Evolutionary conservation across 2,113 vertebrate genomes (phyloP).

Genomic region (Boulengeromyrus knoepffleri): DNA sequence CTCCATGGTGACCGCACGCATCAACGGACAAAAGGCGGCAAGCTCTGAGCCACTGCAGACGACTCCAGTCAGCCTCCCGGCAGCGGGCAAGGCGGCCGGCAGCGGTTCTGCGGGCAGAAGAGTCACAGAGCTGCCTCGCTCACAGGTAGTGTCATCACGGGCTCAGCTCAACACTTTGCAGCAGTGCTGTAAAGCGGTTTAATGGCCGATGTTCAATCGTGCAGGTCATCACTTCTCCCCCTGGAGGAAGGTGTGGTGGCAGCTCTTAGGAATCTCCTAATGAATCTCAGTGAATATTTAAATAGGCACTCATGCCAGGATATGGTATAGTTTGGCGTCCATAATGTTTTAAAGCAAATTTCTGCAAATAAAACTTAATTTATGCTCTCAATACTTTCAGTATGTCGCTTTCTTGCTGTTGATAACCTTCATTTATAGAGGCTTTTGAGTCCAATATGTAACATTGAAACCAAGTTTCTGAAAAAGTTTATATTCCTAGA

Average conservation of each 20-base stretch:
- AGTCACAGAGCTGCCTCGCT: slow-evolving; percentile 46
- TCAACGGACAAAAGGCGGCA: slow-evolving; percentile 65
- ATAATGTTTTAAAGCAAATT: neutral
- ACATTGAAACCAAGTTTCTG: neutral
- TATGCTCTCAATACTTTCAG: neutral
- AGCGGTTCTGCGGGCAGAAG: slow-evolving; percentile 49
- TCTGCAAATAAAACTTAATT: neutral
- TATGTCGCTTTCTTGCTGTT: neutral
- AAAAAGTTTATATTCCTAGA: neutral
- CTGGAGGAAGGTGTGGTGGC: neutral
- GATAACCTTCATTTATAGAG: neutral
- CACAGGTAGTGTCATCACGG: slow-evolving; percentile 48
- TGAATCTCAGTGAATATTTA: neutral
- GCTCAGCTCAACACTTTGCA: neutral
- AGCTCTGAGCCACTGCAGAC: slow-evolving; percentile 59
- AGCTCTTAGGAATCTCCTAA: neutral
- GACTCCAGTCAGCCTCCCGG: slow-evolving; percentile 67
- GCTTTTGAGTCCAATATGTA: neutral
- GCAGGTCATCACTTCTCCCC: neutral
- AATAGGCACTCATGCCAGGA: neutral
- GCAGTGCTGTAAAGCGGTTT: neutral
- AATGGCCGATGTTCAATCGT: neutral
- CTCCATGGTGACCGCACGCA: slow-evolving; percentile 75
- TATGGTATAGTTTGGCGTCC: neutral
- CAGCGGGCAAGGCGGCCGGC: slow-evolving; percentile 38